Evolutionary conservation across 1,140 invertebrate genomes (phyloP).

Genomic region (Bradysia coprophila): DNA sequence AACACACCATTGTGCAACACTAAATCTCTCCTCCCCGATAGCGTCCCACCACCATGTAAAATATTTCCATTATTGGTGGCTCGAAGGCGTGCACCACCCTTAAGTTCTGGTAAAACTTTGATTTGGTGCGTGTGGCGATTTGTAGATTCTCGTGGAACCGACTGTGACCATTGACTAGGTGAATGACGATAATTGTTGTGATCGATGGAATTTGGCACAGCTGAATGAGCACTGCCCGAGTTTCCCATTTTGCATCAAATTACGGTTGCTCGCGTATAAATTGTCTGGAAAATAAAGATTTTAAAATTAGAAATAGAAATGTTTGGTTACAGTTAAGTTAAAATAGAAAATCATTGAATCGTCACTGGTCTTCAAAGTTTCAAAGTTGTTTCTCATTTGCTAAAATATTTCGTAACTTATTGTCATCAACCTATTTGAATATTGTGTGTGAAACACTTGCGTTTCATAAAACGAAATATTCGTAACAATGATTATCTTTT

Average conservation of each 20-base stretch:
- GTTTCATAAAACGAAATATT: no score
- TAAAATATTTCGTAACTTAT: no score
- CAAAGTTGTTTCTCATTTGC: no score
- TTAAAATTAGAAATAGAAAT: no score
- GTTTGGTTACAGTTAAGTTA: no score
- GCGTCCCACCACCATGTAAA: constrained; percentile 56
- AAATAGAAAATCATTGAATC: no score
- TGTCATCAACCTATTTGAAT: no score
- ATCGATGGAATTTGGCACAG: background rate
- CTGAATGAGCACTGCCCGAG: background rate
- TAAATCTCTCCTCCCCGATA: constrained; percentile 35
- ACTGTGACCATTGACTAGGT: background rate
- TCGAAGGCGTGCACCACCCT: constrained; percentile 37
- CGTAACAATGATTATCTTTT: no score
- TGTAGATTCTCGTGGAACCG: background rate
- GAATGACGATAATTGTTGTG: constrained; percentile 1
- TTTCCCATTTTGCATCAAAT: background rate
- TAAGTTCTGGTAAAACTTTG: constrained; percentile 46
- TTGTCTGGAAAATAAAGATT: no score
- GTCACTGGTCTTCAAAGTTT: no score
- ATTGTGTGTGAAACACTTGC: no score
- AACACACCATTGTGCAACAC: constrained; percentile 8
- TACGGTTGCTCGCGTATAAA: no score
- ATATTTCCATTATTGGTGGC: constrained; percentile 62
- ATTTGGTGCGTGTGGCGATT: constrained; percentile 12